phyloP scores from a whole-genome alignment of 2,888 invertebrate genomes.

The Xanthia togata region DNA sequence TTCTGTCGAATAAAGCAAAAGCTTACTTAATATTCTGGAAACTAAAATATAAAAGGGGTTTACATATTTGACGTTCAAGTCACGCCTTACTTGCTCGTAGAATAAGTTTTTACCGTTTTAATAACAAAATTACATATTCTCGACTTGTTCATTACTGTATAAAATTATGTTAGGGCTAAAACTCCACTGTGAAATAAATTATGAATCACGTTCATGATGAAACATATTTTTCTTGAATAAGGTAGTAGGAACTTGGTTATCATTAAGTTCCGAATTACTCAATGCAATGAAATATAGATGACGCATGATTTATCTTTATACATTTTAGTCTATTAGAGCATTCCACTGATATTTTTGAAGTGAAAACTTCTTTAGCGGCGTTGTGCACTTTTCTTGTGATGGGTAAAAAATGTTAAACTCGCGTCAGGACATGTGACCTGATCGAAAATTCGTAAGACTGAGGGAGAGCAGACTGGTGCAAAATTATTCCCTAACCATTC shows the following conservation, averaged over 20 bases:
- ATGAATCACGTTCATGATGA: constrained; percentile 1
- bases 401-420: too few species aligned
- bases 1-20: constrained; percentile 31
- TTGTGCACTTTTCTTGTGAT: too few species aligned
- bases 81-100: constrained; percentile 24
- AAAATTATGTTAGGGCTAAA: constrained; percentile 31
- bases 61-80: constrained; percentile 39
- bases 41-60: constrained; percentile 51
- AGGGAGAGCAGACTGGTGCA: too few species aligned
- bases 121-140: constrained; percentile 51
- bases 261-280: background rate
- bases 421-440: too few species aligned
- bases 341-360: too few species aligned
- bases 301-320: too few species aligned
- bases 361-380: too few species aligned
- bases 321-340: too few species aligned
- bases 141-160: constrained; percentile 39
- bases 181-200: constrained; percentile 18
- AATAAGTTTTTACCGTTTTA: constrained; percentile 42
- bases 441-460: too few species aligned
- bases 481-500: too few species aligned
- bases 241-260: background rate
- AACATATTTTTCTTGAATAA: background rate
- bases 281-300: background rate
- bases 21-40: constrained; percentile 45